Evolutionary conservation across 2,888 invertebrate species (phyloP), one percentile per base, ranked within the genome.

Genomic region (Microctonus brassicae): DNA sequence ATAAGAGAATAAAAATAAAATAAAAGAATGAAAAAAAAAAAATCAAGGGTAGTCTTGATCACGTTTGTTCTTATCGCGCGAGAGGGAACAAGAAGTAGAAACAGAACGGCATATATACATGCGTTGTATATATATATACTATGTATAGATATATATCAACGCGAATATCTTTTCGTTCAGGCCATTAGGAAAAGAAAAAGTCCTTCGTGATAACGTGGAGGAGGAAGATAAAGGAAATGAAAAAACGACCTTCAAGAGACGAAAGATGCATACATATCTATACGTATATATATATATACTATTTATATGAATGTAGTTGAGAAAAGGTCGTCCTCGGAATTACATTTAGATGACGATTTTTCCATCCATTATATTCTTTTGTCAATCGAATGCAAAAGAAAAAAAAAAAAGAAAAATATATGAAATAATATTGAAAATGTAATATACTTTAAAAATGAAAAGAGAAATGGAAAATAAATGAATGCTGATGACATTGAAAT

Each of bases 131-230:
- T n/a, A n/a, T n/a, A n/a, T n/a, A n/a, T n/a, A n/a, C n/a, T n/a
- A n/a, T 39, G 5, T n/a, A n/a, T 39, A 39, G 13, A 39, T 5
- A 47, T 17, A 47, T 17, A 47, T 4, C 7, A 20, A 47, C 47
- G 47, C 58, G 65, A 75, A 72, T 73, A 73, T 52, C 53, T 68
- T 73, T 70, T 60, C 57, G 61, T 72, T 75, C 68, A 24, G 61
- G 70, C 68, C 73, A 72, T 75, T 73, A 73, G 61, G 61, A 58
- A 7, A 47, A 47, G n/a, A 47, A 69, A 69, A 75, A 72, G 26
- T 53, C 69, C 67, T 68, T 53, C 39, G 34, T 58, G 66, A 39
- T 66, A 60, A 71, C 67, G 61, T 47, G 20, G 24, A 55, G 53
- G 34, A 24, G 71, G 55, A 34, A 66, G 36, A 71, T 11, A 71